Base-by-base conservation (phyloP, 2,797 vertebrate species). In the Labeo calbasu region DNA sequence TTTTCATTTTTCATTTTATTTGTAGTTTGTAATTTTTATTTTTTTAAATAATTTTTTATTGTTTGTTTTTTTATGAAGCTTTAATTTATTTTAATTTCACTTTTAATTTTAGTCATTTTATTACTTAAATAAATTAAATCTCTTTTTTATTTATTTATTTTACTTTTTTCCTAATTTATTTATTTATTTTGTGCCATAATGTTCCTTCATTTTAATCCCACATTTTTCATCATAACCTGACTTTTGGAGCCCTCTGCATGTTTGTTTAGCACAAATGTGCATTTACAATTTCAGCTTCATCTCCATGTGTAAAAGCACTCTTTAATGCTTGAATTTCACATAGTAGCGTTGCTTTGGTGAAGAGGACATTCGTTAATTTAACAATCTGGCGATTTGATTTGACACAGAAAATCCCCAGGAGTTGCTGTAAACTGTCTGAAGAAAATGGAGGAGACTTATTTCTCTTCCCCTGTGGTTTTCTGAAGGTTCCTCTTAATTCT, bases 401-500 rank as follows among this genome's bases (percentile, higher is more conserved):
- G 23, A 68, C 23, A 55, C 36, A 77, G 43, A 71, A 84, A 71
- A 79, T 55, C 63, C 65, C 21, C 21, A 61, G 19, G 75, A 71
- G 68, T 72, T 70, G 23, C 40, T 63, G 53, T 40, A 43, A 72
- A 48, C 68, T 65, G 46, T 28, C 55, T 73, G 57, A 63, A 69
- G 63, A 17, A 69, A 83, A 65, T 72, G 57, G 14, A 70, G 14
- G 50, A 78, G 25, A 71, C 21, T 17, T 71, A 5, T 71, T 63
- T 79, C 66, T 79, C 57, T 51, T 43, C 46, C 46, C 43, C 53
- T 25, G 66, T 40, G 32, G 83, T 79, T 46, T 84, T 84, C 76
- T 63, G 66, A 70, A 50, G 28, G 25, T 59, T 84, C 65, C 75
- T 36, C 65, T 79, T 84, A 51, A 51, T 72, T 79, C 65, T 84